phyloP scores from a whole-genome alignment of 2,113 vertebrate genomes.

The Hippoglossus stenolepis region DNA sequence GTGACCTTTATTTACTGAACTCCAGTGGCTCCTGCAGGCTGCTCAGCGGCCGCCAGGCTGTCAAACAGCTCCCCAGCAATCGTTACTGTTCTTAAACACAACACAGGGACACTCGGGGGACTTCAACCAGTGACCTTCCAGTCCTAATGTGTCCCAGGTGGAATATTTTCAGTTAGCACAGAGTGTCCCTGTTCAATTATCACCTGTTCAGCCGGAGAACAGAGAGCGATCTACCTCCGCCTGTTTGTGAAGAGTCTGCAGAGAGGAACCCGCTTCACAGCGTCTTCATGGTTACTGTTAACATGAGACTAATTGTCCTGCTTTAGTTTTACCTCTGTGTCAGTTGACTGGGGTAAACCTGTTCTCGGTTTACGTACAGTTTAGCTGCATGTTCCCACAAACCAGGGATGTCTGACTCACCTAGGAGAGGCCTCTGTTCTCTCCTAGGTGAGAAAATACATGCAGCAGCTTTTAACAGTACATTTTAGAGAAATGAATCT shows the following conservation, averaged over 20 bases:
- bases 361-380: background rate
- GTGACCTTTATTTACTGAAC: slow-evolving; percentile 51
- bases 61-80: background rate
- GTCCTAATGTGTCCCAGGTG: slow-evolving; percentile 18
- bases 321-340: background rate
- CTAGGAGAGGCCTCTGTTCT: too few relatives aligned
- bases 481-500: too few relatives aligned
- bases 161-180: slow-evolving; percentile 40
- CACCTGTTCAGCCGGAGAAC: slow-evolving; percentile 23
- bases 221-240: slow-evolving; percentile 5
- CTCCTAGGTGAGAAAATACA: too few relatives aligned
- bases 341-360: background rate
- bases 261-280: background rate
- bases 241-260: slow-evolving; percentile 17
- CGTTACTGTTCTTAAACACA: slow-evolving; percentile 26
- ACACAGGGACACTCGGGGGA: slow-evolving; percentile 3
- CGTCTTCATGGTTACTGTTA: slow-evolving; percentile 17
- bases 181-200: slow-evolving; percentile 44
- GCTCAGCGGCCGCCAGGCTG: slow-evolving; percentile 51
- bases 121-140: slow-evolving; percentile 23
- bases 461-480: too few relatives aligned
- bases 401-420: too few relatives aligned
- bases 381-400: background rate
- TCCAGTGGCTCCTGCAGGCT: slow-evolving; percentile 41
- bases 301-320: background rate